Percentiles rank a stretch among this genome's conserved stretches.
phyloP scores from a whole-genome alignment of 2,888 invertebrate species.

The Acronicta psi region DNA sequence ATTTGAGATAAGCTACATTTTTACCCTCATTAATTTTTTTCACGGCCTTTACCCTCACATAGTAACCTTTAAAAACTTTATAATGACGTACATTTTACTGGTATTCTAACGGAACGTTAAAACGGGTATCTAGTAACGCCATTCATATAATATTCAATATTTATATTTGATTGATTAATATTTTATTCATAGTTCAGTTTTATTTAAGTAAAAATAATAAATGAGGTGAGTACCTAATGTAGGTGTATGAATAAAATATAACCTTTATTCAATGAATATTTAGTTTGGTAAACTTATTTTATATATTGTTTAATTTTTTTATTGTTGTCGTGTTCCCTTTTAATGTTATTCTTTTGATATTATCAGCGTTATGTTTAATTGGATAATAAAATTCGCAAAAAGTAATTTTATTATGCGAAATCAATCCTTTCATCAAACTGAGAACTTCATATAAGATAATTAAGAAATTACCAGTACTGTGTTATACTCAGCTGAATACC shows the following conservation, averaged over 20 bases:
- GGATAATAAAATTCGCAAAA: no score
- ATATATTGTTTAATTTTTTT: not conserved
- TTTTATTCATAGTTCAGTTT: slow-evolving; percentile 8
- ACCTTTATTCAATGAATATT: not conserved
- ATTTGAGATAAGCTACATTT: slow-evolving; percentile 23
- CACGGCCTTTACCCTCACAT: no score
- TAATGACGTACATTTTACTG: slow-evolving; percentile 16
- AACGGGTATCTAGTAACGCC: not conserved
- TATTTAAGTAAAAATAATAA: slow-evolving; percentile 9
- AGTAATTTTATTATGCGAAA: no score
- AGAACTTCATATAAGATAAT: not conserved
- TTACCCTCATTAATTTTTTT: slow-evolving; percentile 14
- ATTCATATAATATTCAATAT: slow-evolving; percentile 20
- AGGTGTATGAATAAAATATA: slow-evolving; percentile 19
- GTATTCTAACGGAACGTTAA: slow-evolving; percentile 15
- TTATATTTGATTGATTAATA: slow-evolving; percentile 21
- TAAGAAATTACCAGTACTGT: slow-evolving; percentile 13
- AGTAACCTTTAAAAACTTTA: slow-evolving; percentile 11
- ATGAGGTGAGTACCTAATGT: not conserved
- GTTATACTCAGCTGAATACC: slow-evolving; percentile 3
- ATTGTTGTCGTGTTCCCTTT: no score
- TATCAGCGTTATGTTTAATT: no score
- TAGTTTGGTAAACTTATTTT: not conserved
- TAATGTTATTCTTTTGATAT: no score
- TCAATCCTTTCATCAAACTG: not conserved